Conservation (phyloP, 2,113 vertebrate species). For the Xiphophorus maculatus region DNA sequence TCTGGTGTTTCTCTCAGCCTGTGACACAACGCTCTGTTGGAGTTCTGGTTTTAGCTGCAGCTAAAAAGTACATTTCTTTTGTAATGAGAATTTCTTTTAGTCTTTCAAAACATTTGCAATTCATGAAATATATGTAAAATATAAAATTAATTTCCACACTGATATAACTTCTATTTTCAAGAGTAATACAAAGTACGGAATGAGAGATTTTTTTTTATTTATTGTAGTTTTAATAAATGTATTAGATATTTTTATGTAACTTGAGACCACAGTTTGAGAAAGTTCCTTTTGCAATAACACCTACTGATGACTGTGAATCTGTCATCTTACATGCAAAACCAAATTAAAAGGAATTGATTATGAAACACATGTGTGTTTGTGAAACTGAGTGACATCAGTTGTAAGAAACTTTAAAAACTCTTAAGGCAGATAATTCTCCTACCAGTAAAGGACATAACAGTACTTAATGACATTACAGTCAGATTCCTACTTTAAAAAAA, state of each 20-base stretch:
- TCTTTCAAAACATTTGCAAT: constrained; percentile 7
- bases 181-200: constrained; percentile 29
- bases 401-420: background rate
- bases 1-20: background rate
- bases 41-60: background rate
- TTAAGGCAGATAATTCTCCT: background rate
- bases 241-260: background rate
- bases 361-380: background rate
- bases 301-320: background rate
- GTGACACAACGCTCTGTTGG: background rate
- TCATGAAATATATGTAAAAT: constrained; percentile 25
- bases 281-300: background rate
- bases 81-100: background rate
- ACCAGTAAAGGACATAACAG: background rate
- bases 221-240: constrained; percentile 30
- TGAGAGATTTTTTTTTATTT: constrained; percentile 45
- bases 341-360: background rate
- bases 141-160: constrained; percentile 6
- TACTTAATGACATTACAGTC: background rate
- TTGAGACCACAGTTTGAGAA: background rate
- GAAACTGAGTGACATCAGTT: background rate
- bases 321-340: background rate
- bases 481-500: background rate
- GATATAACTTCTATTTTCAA: constrained; percentile 18
- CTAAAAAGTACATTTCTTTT: background rate